Evolutionary conservation across 2,113 vertebrate genomes (phyloP).

Genomic region (Oncorhynchus tshawytscha): DNA sequence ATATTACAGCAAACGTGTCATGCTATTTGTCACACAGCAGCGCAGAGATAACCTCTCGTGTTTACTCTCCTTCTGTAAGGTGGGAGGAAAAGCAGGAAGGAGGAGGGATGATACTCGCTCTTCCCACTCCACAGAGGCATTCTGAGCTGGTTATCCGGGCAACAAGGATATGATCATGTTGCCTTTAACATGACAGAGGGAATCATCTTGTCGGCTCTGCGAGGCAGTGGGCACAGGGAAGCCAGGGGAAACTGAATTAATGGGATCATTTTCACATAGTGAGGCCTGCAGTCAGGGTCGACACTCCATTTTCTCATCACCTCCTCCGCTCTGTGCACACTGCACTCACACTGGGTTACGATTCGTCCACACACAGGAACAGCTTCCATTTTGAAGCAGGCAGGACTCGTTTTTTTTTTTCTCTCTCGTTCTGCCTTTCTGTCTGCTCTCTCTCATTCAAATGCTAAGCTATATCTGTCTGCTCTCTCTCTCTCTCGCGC

Average conservation of each 20-base stretch:
- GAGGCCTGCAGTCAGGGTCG: constrained; percentile 38
- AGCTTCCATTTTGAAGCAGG: constrained; percentile 30
- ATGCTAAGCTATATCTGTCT: too few species aligned
- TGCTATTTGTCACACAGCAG: constrained; percentile 47
- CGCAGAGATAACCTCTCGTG: constrained; percentile 48
- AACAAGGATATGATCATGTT: constrained; percentile 62
- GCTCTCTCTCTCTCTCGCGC: background rate
- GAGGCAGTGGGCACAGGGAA: constrained; percentile 25
- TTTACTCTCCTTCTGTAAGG: constrained; percentile 46
- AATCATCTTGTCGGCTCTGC: constrained; percentile 24
- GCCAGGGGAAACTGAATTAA: constrained; percentile 54
- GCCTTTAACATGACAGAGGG: constrained; percentile 41
- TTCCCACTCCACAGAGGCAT: constrained; percentile 12
- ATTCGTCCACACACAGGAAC: constrained; percentile 25
- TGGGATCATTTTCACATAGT: constrained; percentile 53
- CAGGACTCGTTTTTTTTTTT: background rate
- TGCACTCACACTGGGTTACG: constrained; percentile 24
- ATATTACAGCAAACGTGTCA: constrained; percentile 45
- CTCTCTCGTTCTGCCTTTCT: background rate
- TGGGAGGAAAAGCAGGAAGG: background rate
- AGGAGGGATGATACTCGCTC: constrained; percentile 24
- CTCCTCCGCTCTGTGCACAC: constrained; percentile 6
- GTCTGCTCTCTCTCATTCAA: background rate
- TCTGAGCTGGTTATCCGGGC: constrained; percentile 47
- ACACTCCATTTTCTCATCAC: constrained; percentile 41